Evolutionary conservation across 2,888 invertebrate genomes (phyloP).

Genomic region (Scaeva pyrastri): DNA sequence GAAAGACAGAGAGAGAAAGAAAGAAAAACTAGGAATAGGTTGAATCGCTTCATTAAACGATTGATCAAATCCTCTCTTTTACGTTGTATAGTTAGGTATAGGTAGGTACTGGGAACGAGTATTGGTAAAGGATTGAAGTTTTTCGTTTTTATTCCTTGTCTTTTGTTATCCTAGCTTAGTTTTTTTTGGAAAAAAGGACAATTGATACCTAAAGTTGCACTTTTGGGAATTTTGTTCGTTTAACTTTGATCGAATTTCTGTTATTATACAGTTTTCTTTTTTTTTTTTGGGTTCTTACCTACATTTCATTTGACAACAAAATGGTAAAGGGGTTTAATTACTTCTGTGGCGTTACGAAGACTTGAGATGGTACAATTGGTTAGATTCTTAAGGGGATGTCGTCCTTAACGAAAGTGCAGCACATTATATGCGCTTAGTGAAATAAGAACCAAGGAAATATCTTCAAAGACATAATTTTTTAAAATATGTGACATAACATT

Average conservation of each 20-base stretch:
- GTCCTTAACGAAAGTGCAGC: no score
- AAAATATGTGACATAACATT: no score
- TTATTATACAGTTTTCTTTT: not conserved
- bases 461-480: no score
- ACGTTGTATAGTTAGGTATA: no score
- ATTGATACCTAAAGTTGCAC: not conserved
- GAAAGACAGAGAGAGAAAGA: no score
- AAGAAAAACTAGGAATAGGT: constrained; percentile 3
- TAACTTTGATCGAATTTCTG: not conserved
- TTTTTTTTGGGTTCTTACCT: no score
- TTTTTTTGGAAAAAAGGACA: constrained; percentile 2
- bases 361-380: no score
- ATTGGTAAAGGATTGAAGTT: not conserved
- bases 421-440: no score
- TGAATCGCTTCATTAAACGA: constrained; percentile 63
- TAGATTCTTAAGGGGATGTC: no score
- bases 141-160: not conserved
- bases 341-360: no score
- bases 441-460: no score
- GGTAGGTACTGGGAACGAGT: not conserved
- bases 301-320: not conserved
- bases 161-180: not conserved
- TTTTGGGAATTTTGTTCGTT: constrained; percentile 2
- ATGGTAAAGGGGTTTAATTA: not conserved
- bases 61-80: constrained; percentile 42